Evolutionary conservation across 2,888 invertebrate species (phyloP).

Genomic region (Bursaphelenchus okinawaensis): DNA sequence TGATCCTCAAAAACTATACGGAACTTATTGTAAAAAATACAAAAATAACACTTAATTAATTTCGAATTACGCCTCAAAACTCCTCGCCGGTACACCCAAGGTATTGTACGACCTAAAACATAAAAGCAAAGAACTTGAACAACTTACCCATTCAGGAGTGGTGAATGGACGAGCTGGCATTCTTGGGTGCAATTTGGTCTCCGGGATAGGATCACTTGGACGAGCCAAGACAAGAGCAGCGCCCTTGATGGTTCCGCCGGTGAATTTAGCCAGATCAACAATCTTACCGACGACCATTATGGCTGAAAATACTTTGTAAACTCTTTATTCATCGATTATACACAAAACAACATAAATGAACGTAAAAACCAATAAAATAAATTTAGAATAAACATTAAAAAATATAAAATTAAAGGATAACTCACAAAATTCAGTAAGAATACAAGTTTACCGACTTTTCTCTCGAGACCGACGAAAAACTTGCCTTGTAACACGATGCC

Average conservation of each 20-base stretch:
- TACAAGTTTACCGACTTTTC: too few species aligned
- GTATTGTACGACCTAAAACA: too few species aligned
- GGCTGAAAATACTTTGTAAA: background rate
- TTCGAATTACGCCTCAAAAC: too few species aligned
- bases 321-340: background rate
- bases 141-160: constrained; percentile 47
- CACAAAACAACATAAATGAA: too few species aligned
- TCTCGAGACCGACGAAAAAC: background rate
- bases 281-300: constrained; percentile 45
- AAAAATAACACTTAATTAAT: too few species aligned
- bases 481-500: background rate
- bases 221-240: constrained; percentile 40
- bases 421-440: too few species aligned
- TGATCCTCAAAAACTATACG: too few species aligned
- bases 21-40: too few species aligned
- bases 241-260: constrained; percentile 45
- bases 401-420: background rate
- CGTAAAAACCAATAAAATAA: background rate
- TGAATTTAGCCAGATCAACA: constrained; percentile 46
- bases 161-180: constrained; percentile 52
- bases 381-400: background rate
- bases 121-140: background rate
- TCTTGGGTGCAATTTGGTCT: constrained; percentile 46
- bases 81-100: too few species aligned
- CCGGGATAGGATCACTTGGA: constrained; percentile 45